Evolutionary conservation across 2,888 invertebrate species (phyloP).

Genomic region (Aspidiotus rigidus): DNA sequence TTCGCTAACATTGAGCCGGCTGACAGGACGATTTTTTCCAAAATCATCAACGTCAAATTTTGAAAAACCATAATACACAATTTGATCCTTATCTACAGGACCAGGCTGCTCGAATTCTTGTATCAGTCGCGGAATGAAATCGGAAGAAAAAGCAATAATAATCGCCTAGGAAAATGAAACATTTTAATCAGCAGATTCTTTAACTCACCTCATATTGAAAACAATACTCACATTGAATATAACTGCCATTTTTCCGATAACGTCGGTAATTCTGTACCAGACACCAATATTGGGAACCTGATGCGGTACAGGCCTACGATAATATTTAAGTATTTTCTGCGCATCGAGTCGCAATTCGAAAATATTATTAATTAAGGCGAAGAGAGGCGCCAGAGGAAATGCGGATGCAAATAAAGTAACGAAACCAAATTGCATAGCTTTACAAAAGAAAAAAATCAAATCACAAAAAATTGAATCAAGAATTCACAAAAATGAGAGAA

Average conservation of each 20-base stretch:
- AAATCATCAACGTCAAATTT: constrained; percentile 62
- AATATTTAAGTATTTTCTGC: constrained; percentile 76
- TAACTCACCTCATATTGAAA: background rate
- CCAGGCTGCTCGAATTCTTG: constrained; percentile 47
- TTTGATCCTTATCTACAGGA: constrained; percentile 50
- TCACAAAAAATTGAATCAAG: constrained; percentile 12
- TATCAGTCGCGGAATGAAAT: constrained; percentile 49
- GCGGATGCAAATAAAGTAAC: constrained; percentile 96
- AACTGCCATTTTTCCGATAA: constrained; percentile 83
- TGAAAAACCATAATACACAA: constrained; percentile 73
- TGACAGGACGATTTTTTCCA: constrained; percentile 42
- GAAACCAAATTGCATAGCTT: constrained; percentile 94
- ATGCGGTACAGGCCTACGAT: constrained; percentile 75
- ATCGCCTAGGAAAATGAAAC: constrained; percentile 28
- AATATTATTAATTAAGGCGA: constrained; percentile 89
- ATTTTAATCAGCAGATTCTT: constrained; percentile 5
- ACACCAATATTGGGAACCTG: constrained; percentile 86
- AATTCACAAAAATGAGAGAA: background rate
- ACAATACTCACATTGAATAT: constrained; percentile 76
- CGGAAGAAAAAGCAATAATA: constrained; percentile 36
- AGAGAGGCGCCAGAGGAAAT: constrained; percentile 91
- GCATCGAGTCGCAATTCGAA: constrained; percentile 93
- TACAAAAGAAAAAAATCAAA: constrained; percentile 37
- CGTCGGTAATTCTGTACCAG: constrained; percentile 88
- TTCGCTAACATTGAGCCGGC: constrained; percentile 47